phyloP scores from a whole-genome alignment of 1,140 invertebrate genomes.

The Lamellibrachia luymesi region DNA sequence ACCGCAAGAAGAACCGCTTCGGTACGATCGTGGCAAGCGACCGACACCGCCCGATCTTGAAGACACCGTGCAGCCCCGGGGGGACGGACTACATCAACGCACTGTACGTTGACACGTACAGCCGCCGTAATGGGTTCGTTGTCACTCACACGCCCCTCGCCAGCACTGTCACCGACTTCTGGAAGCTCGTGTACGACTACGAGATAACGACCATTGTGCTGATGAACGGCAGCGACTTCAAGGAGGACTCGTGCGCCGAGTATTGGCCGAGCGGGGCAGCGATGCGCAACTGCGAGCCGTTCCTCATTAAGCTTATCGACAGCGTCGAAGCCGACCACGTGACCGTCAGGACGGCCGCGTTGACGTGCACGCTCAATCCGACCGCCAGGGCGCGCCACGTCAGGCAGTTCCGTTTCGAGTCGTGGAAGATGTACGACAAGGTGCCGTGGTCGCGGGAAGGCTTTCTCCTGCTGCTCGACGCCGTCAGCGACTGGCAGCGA shows the following conservation, averaged over 20 bases:
- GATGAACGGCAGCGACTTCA: constrained; percentile 41
- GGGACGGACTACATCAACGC: constrained; percentile 35
- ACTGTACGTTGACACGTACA: constrained; percentile 45
- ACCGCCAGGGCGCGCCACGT: constrained; percentile 31
- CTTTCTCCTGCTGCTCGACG: constrained; percentile 31
- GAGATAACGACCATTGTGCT: constrained; percentile 48
- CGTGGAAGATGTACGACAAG: constrained; percentile 43
- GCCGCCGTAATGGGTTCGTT: constrained; percentile 44
- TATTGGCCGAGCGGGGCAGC: constrained; percentile 43
- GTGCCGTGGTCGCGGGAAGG: constrained; percentile 44
- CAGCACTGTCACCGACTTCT: constrained; percentile 53
- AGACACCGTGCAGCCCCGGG: neutral
- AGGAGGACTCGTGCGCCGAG: constrained; percentile 47
- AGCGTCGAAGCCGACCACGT: constrained; percentile 46
- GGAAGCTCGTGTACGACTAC: constrained; percentile 53
- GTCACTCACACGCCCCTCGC: constrained; percentile 53
- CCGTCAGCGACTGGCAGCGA: constrained; percentile 41
- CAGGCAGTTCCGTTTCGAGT: constrained; percentile 50
- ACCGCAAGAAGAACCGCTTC: constrained; percentile 48
- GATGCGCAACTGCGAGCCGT: constrained; percentile 42
- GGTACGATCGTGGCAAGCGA: constrained; percentile 35
- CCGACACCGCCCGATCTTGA: constrained; percentile 13
- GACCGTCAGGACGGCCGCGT: constrained; percentile 36
- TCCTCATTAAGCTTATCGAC: constrained; percentile 40
- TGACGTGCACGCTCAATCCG: neutral